Percentiles rank a stretch among this genome's conserved stretches.
These are phyloP conservation scores for Arctopsyche grandis DNA, from an alignment of 1,140 invertebrate species.

Conservation along the genomic window DNA sequence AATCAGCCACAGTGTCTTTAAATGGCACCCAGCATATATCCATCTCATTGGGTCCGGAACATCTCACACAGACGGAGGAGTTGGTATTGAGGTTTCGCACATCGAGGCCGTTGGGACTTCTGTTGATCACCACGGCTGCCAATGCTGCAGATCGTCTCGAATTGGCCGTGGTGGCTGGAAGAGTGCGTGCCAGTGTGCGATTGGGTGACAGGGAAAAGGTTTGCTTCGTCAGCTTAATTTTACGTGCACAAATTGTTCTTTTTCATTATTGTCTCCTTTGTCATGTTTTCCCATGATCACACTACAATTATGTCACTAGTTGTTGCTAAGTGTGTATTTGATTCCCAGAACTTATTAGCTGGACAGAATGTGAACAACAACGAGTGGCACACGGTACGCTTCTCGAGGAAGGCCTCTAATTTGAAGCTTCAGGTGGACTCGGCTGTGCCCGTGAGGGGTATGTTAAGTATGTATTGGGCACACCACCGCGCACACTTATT, in stretches of 20 bases:
- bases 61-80: constrained; percentile 91
- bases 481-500: constrained; percentile 67
- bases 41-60: constrained; percentile 81
- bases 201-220: constrained; percentile 90
- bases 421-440: constrained; percentile 88
- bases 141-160: constrained; percentile 83
- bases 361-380: constrained; percentile 90
- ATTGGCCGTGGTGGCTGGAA: constrained; percentile 82
- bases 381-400: constrained; percentile 91
- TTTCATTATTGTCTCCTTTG: constrained; percentile 17
- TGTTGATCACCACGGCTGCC: constrained; percentile 80
- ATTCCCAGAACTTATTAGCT: constrained; percentile 77
- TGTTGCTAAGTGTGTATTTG: constrained; percentile 28
- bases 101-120: constrained; percentile 75
- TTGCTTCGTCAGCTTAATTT: constrained; percentile 43
- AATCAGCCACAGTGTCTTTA: constrained; percentile 86
- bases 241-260: constrained; percentile 21
- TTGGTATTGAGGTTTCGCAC: constrained; percentile 90
- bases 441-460: constrained; percentile 83
- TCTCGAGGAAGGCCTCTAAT: constrained; percentile 84
- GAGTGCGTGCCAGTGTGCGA: constrained; percentile 81
- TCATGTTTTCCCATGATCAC: constrained; percentile 14
- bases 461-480: constrained; percentile 76
- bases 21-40: constrained; percentile 90
- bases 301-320: not conserved